Evolutionary conservation across 2,888 invertebrate species (phyloP).

Genomic region (Boloria selene): DNA sequence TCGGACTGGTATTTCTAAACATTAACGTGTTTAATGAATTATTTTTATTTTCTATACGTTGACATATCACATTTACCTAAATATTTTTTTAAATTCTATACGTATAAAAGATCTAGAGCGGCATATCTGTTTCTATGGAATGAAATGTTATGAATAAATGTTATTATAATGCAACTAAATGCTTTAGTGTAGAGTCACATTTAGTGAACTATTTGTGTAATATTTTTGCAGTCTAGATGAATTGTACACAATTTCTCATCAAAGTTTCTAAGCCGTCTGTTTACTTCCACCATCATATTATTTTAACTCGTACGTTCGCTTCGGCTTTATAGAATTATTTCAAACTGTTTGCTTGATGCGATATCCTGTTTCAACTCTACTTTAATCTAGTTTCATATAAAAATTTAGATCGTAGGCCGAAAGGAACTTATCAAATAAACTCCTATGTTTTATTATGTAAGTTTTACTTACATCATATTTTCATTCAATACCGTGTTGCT

Average conservation of each 20-base stretch:
- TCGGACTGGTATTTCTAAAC: no score
- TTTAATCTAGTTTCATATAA: slow-evolving; percentile 6
- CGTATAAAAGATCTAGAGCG: no score
- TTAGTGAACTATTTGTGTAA: slow-evolving; percentile 21
- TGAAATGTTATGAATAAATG: background rate
- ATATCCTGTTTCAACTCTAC: slow-evolving; percentile 21
- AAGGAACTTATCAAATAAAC: background rate
- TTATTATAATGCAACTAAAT: background rate
- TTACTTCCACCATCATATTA: slow-evolving; percentile 36
- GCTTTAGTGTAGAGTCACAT: slow-evolving; percentile 7
- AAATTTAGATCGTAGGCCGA: background rate
- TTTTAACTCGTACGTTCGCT: slow-evolving; percentile 36
- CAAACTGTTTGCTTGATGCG: slow-evolving; percentile 27
- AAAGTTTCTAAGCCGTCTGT: slow-evolving; percentile 31
- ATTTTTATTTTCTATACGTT: no score
- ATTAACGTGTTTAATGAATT: no score
- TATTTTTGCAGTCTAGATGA: slow-evolving; percentile 34
- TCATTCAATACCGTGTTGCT: background rate
- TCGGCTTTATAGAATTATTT: slow-evolving; percentile 33
- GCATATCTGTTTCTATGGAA: no score
- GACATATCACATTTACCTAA: no score
- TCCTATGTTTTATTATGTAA: background rate
- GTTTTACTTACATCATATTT: background rate
- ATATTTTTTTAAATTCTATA: no score
- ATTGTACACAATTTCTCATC: slow-evolving; percentile 37